phyloP scores from a whole-genome alignment of 2,797 vertebrate species.

The Thunnus albacares region DNA sequence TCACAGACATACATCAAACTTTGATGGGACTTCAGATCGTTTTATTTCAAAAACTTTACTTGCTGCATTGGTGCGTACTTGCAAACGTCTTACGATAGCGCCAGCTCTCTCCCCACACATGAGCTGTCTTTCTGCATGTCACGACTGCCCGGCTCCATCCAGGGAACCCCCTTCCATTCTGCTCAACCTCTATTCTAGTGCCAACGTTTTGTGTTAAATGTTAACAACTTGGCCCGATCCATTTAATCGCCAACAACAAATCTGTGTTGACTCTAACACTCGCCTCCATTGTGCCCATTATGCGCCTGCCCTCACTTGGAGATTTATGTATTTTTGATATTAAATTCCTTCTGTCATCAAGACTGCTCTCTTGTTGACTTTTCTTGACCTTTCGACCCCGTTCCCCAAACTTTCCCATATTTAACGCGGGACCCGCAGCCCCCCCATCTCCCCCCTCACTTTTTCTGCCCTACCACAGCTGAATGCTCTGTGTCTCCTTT shows the following conservation, averaged over 20 bases:
- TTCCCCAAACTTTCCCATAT: constrained; percentile 96
- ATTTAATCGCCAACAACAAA: constrained; percentile 89
- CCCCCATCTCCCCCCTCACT: constrained; percentile 33
- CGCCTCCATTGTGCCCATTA: constrained; percentile 91
- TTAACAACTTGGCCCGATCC: constrained; percentile 89
- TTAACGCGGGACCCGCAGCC: constrained; percentile 88
- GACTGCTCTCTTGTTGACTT: constrained; percentile 98
- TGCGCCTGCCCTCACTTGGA: constrained; percentile 90
- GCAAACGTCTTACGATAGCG: neutral
- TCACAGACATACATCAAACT: neutral
- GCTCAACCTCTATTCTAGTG: constrained; percentile 83
- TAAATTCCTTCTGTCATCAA: constrained; percentile 96
- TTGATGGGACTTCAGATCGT: rapidly evolving
- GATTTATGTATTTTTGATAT: constrained; percentile 99
- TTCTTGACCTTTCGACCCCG: constrained; percentile 92
- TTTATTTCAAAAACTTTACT: neutral
- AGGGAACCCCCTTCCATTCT: constrained; percentile 74
- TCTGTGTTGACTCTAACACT: constrained; percentile 92
- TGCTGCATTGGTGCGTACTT: neutral
- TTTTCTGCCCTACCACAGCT: constrained; percentile 73
- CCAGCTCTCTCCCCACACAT: constrained; percentile 28
- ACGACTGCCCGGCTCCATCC: constrained; percentile 56
- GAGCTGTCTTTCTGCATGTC: constrained; percentile 57
- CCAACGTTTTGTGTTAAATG: constrained; percentile 92
- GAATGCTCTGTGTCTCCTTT: constrained; percentile 85